phyloP scores from a whole-genome alignment of 1,140 invertebrate species.

The Lucilia cuprina region DNA sequence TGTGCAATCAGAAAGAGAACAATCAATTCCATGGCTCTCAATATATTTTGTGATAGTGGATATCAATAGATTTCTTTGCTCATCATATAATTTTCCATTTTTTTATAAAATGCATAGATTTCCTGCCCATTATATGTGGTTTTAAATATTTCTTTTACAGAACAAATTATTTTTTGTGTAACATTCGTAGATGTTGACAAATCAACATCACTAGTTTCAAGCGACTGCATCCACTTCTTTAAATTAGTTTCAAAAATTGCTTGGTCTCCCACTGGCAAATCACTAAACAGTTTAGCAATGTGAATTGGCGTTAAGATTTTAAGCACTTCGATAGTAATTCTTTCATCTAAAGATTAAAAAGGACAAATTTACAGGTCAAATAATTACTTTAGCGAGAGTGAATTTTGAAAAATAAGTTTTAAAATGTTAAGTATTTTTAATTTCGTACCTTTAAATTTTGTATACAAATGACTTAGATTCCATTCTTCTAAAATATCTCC shows the following conservation, averaged over 20 bases:
- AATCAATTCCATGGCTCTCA: not conserved
- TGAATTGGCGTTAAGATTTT: not conserved
- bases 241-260: not conserved
- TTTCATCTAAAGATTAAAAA: not conserved
- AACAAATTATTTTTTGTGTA: not conserved
- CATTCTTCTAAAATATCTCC: not conserved
- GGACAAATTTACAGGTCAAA: too few relatives aligned
- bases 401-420: not conserved
- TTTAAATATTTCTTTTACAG: not conserved
- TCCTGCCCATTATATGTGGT: not conserved
- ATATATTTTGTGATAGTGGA: not conserved
- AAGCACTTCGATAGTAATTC: not conserved
- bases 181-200: not conserved
- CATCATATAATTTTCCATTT: not conserved
- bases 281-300: not conserved
- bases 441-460: not conserved
- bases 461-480: not conserved
- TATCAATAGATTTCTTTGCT: not conserved
- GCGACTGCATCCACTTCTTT: not conserved
- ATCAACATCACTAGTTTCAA: not conserved
- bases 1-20: not conserved
- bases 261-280: not conserved
- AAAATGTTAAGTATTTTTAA: not conserved
- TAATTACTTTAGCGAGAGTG: too few relatives aligned
- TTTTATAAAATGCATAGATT: not conserved